Evolutionary conservation across 2,113 vertebrate species (phyloP).

Genomic region (Boleophthalmus pectinirostris): DNA sequence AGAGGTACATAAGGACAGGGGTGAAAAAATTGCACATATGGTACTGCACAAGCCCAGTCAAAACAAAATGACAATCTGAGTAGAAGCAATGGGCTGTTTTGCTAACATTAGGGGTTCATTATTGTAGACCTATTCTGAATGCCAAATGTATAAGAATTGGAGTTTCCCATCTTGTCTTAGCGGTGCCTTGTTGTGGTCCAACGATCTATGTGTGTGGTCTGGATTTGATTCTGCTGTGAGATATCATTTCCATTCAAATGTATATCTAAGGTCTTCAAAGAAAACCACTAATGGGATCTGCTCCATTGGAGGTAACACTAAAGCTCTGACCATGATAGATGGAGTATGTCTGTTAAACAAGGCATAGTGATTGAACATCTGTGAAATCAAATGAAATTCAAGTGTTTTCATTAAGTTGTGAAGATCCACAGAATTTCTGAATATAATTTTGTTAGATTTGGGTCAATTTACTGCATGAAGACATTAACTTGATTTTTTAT

Average conservation of each 20-base stretch:
- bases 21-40: conserved; percentile 1
- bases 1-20: conserved; percentile 14
- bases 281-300: conserved; percentile 62
- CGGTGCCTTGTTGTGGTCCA: conserved; percentile 66
- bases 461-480: no score
- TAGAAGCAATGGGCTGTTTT: not conserved
- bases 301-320: conserved; percentile 60
- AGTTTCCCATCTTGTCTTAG: conserved; percentile 67
- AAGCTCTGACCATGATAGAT: conserved; percentile 33
- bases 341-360: not conserved
- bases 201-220: conserved; percentile 72
- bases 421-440: no score
- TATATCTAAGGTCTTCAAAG: conserved; percentile 65
- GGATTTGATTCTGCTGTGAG: conserved; percentile 65
- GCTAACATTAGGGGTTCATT: conserved; percentile 23
- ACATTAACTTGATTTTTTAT: no score
- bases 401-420: no score
- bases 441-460: no score
- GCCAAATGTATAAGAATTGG: conserved; percentile 25
- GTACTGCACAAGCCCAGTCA: conserved; percentile 4
- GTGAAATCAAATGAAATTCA: no score
- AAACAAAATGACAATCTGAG: not conserved
- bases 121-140: conserved; percentile 27
- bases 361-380: not conserved
- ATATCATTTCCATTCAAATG: conserved; percentile 66